Evolutionary conservation across 2,888 invertebrate species (phyloP).

Genomic region (Eledona agricola): DNA sequence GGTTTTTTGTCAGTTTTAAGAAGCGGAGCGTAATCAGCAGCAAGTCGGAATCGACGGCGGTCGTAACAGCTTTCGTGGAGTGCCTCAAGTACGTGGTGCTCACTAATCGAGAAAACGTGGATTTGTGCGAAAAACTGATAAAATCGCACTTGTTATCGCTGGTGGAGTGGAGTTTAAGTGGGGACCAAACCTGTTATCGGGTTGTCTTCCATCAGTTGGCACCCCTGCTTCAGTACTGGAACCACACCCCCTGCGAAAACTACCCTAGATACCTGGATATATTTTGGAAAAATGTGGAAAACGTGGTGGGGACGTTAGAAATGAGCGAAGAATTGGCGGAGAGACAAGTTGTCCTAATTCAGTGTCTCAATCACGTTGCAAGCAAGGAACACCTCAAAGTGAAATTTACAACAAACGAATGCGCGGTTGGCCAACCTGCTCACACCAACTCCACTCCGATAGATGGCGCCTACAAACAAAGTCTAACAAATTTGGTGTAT

Average conservation of each 20-base stretch:
- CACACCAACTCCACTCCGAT: constrained; percentile 3
- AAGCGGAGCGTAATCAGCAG: constrained; percentile 69
- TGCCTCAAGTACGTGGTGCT: constrained; percentile 74
- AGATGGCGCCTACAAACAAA: constrained; percentile 58
- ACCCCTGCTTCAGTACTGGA: constrained; percentile 68
- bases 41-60: constrained; percentile 73
- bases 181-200: constrained; percentile 60
- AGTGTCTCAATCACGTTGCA: constrained; percentile 60
- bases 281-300: constrained; percentile 17
- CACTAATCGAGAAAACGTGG: constrained; percentile 62
- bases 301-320: constrained; percentile 33
- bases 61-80: constrained; percentile 76
- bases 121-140: constrained; percentile 61
- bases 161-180: constrained; percentile 63
- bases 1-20: constrained; percentile 65
- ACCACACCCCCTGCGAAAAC: no score
- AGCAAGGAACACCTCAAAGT: constrained; percentile 66
- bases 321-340: constrained; percentile 40
- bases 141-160: constrained; percentile 61
- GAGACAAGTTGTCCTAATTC: constrained; percentile 64
- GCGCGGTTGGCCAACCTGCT: constrained; percentile 2
- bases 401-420: constrained; percentile 60
- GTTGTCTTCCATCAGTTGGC: constrained; percentile 65
- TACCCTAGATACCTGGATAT: constrained; percentile 9
- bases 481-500: constrained; percentile 62